Percentiles rank a stretch among this genome's conserved stretches.
Conservation (phyloP, 1,140 invertebrate genomes). For the Drosophila repletoides region DNA sequence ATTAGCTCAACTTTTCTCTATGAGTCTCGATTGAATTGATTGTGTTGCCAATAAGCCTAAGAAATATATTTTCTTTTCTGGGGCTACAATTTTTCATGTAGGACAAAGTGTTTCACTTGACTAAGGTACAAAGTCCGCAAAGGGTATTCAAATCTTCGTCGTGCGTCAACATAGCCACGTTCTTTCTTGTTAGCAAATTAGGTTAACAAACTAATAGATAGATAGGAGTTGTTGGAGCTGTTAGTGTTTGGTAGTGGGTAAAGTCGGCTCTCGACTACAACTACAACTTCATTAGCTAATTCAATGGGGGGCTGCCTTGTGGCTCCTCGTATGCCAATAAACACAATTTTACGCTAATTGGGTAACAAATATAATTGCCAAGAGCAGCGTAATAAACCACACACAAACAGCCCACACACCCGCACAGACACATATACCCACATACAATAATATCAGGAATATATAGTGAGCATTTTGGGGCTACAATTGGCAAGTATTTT, state of each 20-base stretch:
- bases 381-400: constrained; percentile 80
- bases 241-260: constrained; percentile 8
- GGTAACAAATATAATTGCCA: constrained; percentile 81
- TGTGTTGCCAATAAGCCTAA: no score
- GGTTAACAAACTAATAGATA: constrained; percentile 73
- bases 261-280: constrained; percentile 27
- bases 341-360: constrained; percentile 81
- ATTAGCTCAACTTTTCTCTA: no score
- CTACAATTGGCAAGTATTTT: constrained; percentile 4
- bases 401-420: constrained; percentile 50
- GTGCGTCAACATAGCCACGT: no score
- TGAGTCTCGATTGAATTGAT: no score
- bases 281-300: constrained; percentile 79
- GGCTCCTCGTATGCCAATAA: constrained; percentile 61
- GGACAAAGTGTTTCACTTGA: no score
- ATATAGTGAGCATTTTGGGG: constrained; percentile 31
- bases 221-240: neutral
- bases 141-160: no score
- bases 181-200: constrained; percentile 77
- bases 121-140: no score
- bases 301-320: constrained; percentile 45
- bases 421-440: constrained; percentile 25
- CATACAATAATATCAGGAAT: constrained; percentile 43
- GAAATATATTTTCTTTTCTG: no score
- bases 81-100: no score